Evolutionary conservation across 2,797 vertebrate species (phyloP), one percentile per base, ranked within the genome.

Genomic region (Melanotaenia parkinsoni): DNA sequence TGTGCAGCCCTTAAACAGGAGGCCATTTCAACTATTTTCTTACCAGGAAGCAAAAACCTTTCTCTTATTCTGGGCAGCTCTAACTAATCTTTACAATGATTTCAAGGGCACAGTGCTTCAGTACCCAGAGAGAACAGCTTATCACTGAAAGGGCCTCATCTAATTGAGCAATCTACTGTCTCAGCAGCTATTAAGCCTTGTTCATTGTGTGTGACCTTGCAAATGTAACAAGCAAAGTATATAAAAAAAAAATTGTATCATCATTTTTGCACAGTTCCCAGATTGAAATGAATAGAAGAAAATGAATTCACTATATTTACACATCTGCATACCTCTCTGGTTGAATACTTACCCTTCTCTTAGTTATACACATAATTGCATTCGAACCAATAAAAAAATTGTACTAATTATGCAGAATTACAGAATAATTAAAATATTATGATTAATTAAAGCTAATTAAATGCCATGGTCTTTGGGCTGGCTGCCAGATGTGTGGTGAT

Each of bases 391-490:
- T 86, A 57, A 63, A 89, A 72, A 89, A 86, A 90, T 88, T 81
- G 85, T 60, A 74, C 63, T 74, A 90, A 92, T 93, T 91, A 92
- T 83, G 68, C 65, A 75, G 70, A 91, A 92, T 91, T 86, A 92
- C 68, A 74, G 63, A 37, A 76, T 80, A 69, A 90, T 90, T 93
- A 78, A 87, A 92, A 92, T 78, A 89, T 91, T 89, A 82, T 76
- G 89, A 88, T 90, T 93, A 84, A 93, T 93, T 91, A 87, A 63
- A 85, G 77, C 70, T 89, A 89, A 91, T 82, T 87, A 76, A 91
- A 84, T 86, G 71, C 45, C 74, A 86, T 78, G 71, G 70, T 88
- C 74, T 77, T 89, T 76, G 80, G 90, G 88, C 86, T 67, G 72
- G 58, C 77, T 88, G 90, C 89, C 90, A 92, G 82, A 89, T 90